Evolutionary conservation across 2,888 invertebrate genomes (phyloP).

Genomic region (Apoda limacodes): DNA sequence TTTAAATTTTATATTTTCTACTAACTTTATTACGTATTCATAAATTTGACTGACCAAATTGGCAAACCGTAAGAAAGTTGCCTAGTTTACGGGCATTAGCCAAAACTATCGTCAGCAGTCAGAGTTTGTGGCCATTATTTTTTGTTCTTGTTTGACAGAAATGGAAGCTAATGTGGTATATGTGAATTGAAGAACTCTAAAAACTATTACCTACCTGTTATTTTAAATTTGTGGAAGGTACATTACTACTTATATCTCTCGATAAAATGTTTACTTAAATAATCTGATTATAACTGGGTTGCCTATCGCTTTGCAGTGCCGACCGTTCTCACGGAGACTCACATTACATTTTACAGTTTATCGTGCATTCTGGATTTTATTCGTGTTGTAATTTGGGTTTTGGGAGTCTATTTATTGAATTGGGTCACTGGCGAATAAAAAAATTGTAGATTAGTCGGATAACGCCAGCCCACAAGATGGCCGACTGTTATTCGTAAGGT

Average conservation of each 20-base stretch:
- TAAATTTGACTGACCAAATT: too few species aligned
- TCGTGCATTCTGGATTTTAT: slow-evolving; percentile 24
- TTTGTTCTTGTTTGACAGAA: too few species aligned
- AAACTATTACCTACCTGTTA: too few species aligned
- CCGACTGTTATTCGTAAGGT: slow-evolving; percentile 69
- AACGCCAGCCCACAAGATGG: slow-evolving; percentile 69
- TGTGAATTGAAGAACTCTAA: slow-evolving; percentile 34
- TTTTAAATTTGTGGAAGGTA: slow-evolving; percentile 34
- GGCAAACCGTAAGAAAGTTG: too few species aligned
- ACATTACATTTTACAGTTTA: slow-evolving; percentile 27
- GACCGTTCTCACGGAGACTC: slow-evolving; percentile 31
- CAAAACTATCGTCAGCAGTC: too few species aligned
- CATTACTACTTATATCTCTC: slow-evolving; percentile 17
- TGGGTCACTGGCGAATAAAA: slow-evolving; percentile 39
- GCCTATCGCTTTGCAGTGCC: slow-evolving; percentile 51
- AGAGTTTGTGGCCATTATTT: too few species aligned
- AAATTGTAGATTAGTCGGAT: slow-evolving; percentile 54
- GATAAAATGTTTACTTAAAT: slow-evolving; percentile 16
- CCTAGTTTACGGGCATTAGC: too few species aligned
- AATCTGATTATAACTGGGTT: too few species aligned
- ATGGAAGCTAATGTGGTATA: slow-evolving; percentile 53
- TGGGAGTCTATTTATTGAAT: slow-evolving; percentile 30
- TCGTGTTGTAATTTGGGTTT: slow-evolving; percentile 26
- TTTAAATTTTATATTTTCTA: too few species aligned
- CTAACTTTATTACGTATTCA: too few species aligned